Evolutionary conservation across 37 sponge, comb jelly and placozoan genomes (phyloP).

Genomic region (Hexactinellida sp.): DNA sequence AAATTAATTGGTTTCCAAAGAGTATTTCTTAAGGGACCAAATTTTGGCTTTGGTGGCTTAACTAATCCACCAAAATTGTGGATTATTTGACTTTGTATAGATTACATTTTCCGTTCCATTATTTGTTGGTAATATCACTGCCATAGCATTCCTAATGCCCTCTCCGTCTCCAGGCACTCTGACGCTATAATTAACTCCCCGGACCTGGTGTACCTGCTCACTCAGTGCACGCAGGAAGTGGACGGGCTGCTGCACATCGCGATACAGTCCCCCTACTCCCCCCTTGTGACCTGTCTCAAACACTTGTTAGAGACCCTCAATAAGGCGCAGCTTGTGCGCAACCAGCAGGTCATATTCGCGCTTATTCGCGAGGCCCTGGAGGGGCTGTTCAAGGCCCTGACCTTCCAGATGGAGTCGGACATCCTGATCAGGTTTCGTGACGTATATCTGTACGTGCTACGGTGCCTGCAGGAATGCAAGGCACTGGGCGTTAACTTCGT

Average conservation of each 20-base stretch:
- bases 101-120: neutral
- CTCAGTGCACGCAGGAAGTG: slow-evolving; percentile 10
- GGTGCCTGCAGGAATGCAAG: slow-evolving; percentile 14
- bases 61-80: too few species aligned
- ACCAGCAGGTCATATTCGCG: slow-evolving; percentile 4
- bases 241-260: slow-evolving; percentile 1
- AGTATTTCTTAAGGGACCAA: too few species aligned
- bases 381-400: neutral
- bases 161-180: neutral
- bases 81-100: too few species aligned
- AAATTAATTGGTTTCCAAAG: too few species aligned
- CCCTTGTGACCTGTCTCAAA: neutral
- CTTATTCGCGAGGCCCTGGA: neutral
- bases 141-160: too few species aligned
- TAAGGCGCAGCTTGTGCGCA: neutral
- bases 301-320: neutral
- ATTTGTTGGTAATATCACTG: neutral
- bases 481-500: neutral
- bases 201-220: neutral
- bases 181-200: neutral
- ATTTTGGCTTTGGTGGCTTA: too few species aligned
- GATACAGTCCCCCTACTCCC: slow-evolving; percentile 7
- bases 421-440: neutral
- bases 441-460: slow-evolving; percentile 4
- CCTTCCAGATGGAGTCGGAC: slow-evolving; percentile 6